These are phyloP conservation scores for Anoplolepis gracilipes DNA, from an alignment of 1,140 invertebrate genomes.

Conservation along the genomic window DNA sequence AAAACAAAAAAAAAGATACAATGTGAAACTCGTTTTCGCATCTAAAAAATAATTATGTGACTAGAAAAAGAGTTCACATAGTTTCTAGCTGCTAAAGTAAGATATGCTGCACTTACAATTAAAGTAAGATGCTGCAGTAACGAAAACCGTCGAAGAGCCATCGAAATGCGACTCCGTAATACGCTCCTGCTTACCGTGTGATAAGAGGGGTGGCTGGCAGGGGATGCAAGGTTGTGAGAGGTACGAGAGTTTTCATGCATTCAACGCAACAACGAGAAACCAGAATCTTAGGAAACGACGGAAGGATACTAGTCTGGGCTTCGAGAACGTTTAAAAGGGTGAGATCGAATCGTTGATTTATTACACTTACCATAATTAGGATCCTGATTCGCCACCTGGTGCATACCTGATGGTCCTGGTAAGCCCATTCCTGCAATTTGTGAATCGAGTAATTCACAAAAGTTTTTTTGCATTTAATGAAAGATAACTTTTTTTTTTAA, in stretches of 20 bases:
- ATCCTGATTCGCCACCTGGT: conserved; percentile 88
- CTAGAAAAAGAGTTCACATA: conserved; percentile 19
- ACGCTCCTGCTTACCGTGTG: conserved; percentile 77
- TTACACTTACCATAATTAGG: conserved; percentile 92
- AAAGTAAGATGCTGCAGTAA: conserved; percentile 57
- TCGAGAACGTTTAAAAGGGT: conserved; percentile 79
- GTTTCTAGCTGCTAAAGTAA: neutral
- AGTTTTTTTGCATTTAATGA: too few species aligned
- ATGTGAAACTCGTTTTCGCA: conserved; percentile 31
- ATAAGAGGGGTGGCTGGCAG: conserved; percentile 67
- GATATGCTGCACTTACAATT: conserved; percentile 43
- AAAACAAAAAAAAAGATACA: neutral
- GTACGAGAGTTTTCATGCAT: conserved; percentile 86
- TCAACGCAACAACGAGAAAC: conserved; percentile 86
- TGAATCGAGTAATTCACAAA: conserved; percentile 55
- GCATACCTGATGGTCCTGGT: conserved; percentile 93
- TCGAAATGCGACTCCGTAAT: conserved; percentile 68
- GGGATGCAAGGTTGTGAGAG: conserved; percentile 82
- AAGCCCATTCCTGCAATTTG: conserved; percentile 88
- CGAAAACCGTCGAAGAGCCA: conserved; percentile 65
- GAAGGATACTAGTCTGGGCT: conserved; percentile 84
- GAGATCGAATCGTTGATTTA: conserved; percentile 62
- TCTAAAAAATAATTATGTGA: conserved; percentile 5
- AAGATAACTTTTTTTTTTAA: too few species aligned
- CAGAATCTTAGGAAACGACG: conserved; percentile 83